Percentiles rank a stretch among this genome's conserved stretches.
phyloP scores from a whole-genome alignment of 2,113 vertebrate species.

The Zingel zingel region DNA sequence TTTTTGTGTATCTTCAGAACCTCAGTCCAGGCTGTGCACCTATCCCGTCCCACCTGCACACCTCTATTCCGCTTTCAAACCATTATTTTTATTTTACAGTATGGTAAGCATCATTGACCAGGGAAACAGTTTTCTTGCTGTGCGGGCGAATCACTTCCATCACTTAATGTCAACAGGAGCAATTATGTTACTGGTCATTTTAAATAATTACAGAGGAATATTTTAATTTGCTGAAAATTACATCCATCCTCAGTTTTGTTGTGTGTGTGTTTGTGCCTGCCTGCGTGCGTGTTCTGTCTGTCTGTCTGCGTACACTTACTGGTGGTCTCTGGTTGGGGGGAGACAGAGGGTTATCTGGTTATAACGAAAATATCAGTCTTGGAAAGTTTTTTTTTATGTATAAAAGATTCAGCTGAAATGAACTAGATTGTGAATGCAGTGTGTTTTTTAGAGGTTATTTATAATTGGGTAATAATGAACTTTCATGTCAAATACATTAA shows the following conservation, averaged over 20 bases:
- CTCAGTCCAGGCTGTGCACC: neutral
- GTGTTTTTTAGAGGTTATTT: neutral
- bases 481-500: neutral
- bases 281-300: conserved; percentile 11
- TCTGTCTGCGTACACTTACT: conserved; percentile 40
- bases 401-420: neutral
- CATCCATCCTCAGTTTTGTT: neutral
- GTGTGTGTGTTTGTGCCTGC: conserved; percentile 30
- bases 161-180: neutral
- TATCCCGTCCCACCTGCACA: neutral
- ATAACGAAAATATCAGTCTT: conserved; percentile 29
- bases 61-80: neutral
- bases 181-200: conserved; percentile 13
- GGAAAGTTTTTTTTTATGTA: neutral
- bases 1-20: neutral
- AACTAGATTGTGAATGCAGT: neutral
- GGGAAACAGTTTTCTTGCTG: neutral
- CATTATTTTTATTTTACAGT: neutral
- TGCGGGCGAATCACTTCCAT: neutral
- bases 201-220: conserved; percentile 8
- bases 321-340: conserved; percentile 63
- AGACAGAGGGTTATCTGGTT: conserved; percentile 5
- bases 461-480: neutral
- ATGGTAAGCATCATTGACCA: neutral
- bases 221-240: conserved; percentile 4